Conservation (phyloP, 2,113 vertebrate species). For the Pimephales promelas region DNA sequence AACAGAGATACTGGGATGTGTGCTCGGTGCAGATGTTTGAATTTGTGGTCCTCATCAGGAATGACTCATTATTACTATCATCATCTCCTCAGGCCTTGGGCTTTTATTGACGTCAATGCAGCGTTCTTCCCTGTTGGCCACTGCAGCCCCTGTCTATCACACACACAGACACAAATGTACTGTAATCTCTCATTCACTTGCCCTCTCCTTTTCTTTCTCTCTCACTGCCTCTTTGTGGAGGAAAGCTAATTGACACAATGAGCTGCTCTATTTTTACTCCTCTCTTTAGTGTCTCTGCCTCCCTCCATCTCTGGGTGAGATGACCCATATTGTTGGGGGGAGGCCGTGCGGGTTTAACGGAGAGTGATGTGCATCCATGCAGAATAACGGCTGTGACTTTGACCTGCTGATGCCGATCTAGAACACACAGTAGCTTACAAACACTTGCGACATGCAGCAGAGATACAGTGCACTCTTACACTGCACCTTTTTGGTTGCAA, state of each 20-base stretch:
- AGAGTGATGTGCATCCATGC: slow-evolving; percentile 55
- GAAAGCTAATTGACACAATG: slow-evolving; percentile 26
- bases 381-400: slow-evolving; percentile 54
- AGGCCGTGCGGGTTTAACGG: slow-evolving; percentile 19
- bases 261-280: slow-evolving; percentile 48
- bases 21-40: background rate
- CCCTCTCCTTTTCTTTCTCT: slow-evolving; percentile 7
- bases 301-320: slow-evolving; percentile 44
- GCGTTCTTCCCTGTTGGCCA: background rate
- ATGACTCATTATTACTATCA: slow-evolving; percentile 20
- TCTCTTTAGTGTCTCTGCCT: slow-evolving; percentile 26
- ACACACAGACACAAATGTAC: background rate
- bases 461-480: background rate
- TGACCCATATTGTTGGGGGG: slow-evolving; percentile 52
- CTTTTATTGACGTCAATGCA: slow-evolving; percentile 42
- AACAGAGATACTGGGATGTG: background rate
- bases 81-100: slow-evolving; percentile 9
- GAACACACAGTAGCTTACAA: slow-evolving; percentile 13
- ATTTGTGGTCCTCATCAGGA: slow-evolving; percentile 17
- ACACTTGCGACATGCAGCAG: background rate
- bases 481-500: background rate
- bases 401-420: slow-evolving; percentile 55
- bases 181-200: background rate
- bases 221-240: slow-evolving; percentile 4
- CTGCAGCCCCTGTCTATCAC: slow-evolving; percentile 1